Evolutionary conservation across 1,140 invertebrate genomes (phyloP), one percentile per base, ranked within the genome.

Genomic region (Cherax destructor): DNA sequence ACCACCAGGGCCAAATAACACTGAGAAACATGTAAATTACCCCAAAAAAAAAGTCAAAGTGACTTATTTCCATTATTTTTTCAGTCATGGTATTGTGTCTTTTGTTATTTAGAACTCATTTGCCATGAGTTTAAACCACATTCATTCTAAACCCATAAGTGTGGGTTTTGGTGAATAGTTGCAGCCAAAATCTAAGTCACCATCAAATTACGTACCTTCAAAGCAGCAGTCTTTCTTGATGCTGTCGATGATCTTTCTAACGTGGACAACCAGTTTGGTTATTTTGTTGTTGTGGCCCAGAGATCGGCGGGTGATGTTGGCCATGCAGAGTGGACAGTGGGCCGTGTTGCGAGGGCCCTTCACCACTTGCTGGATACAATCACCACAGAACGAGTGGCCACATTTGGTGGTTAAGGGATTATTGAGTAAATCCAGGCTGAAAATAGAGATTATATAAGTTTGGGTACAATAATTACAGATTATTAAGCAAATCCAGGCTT

Each of bases 161-260:
- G 30, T 41, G 30, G 30, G 30, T 41, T 41, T 41, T 41, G 30
- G 30, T 2, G 2, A 41, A 41, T 41, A 0, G 2, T 41, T 41
- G 30, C 30, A 41, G 30, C 30, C 30, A 41, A 41, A 41, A 41
- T 41, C 30, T 0, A 41, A 41, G 30, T 41, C 30, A 41, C 30
- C 30, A 41, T 41, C 30, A 41, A 41, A 41, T 3, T 21, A 90
- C 88, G 47, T 52, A 90, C 88, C 88, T 65, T 90, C 88, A 90
- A 90, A 90, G 56, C 81, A 84, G 72, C 88, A 90, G 16, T 90
- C 88, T 69, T 84, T 90, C 81, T 90, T 90, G 49, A 90, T 90
- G 21, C 88, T 90, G 24, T 49, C 72, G 21, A 90, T 90, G 47
- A 90, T 83, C 41, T 77, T 77, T 30, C 88, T 24, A 1, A 90